A percentile compares a stretch with the other conserved stretches of the same genome.
Conservation (phyloP, 2,797 vertebrate genomes). For the Macroramphosus scolopax region DNA sequence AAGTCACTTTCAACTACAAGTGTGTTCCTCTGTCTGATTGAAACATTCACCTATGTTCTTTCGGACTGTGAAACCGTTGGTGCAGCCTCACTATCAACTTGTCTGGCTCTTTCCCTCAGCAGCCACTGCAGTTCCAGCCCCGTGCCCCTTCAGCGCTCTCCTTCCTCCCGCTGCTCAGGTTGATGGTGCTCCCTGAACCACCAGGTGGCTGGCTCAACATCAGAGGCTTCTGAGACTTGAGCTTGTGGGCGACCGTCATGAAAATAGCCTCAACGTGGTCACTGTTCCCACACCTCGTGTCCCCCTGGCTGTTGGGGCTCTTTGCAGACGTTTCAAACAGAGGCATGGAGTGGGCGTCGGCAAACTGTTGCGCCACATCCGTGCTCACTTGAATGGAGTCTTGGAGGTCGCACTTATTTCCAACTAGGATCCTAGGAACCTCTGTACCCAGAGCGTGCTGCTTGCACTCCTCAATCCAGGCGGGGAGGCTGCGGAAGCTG, state of each 20-base stretch:
- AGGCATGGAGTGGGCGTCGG: constrained; percentile 93
- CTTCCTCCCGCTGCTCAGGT: constrained; percentile 63
- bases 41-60: too few species aligned
- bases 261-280: constrained; percentile 99
- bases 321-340: constrained; percentile 98
- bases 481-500: constrained; percentile 91
- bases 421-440: constrained; percentile 93
- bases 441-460: constrained; percentile 89
- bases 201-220: constrained; percentile 85
- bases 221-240: constrained; percentile 96
- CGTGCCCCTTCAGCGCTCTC: constrained; percentile 40
- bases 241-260: constrained; percentile 97
- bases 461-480: constrained; percentile 96
- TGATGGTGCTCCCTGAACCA: constrained; percentile 62
- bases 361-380: constrained; percentile 94
- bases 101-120: constrained; percentile 61
- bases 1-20: too few species aligned
- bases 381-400: constrained; percentile 89
- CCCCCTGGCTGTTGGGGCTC: constrained; percentile 72
- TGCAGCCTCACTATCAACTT: too few species aligned
- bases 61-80: too few species aligned
- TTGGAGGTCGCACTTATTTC: constrained; percentile 95
- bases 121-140: constrained; percentile 72
- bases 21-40: too few species aligned
- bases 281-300: constrained; percentile 73